Evolutionary conservation across 1,140 invertebrate genomes (phyloP).

Genomic region (Eriosoma lanigerum): DNA sequence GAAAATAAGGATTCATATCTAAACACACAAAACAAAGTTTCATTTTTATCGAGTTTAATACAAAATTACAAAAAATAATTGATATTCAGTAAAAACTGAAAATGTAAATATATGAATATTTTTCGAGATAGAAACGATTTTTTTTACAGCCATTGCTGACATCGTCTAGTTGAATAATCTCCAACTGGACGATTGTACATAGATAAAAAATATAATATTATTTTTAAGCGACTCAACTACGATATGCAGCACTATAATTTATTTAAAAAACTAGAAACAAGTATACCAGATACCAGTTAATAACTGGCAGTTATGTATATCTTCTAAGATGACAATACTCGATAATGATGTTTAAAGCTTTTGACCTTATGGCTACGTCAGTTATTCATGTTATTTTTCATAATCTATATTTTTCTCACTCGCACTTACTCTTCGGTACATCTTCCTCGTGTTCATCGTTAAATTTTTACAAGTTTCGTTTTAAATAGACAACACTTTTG

Average conservation of each 20-base stretch:
- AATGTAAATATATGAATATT: not conserved
- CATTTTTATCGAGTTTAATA: too few relatives aligned
- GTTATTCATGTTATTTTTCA: not conserved
- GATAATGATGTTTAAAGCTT: constrained; percentile 17
- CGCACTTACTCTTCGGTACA: not conserved
- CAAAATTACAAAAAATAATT: too few relatives aligned
- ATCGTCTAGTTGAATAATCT: not conserved
- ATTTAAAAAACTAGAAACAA: too few relatives aligned
- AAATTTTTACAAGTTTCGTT: not conserved
- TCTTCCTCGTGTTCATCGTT: not conserved
- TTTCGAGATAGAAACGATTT: not conserved
- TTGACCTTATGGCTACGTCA: not conserved
- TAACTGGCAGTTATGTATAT: too few relatives aligned
- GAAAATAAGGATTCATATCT: too few relatives aligned
- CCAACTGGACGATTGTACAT: not conserved
- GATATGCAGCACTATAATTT: constrained; percentile 27
- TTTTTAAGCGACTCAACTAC: too few relatives aligned
- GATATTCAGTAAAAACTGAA: too few relatives aligned
- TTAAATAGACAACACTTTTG: not conserved
- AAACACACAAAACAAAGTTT: too few relatives aligned
- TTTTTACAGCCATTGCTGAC: not conserved
- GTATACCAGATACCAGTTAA: too few relatives aligned
- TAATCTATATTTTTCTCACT: not conserved
- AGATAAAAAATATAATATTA: too few relatives aligned
- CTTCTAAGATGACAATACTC: constrained; percentile 36